Conservation (phyloP, 2,797 vertebrate species). For the Sandelia bainsii region DNA sequence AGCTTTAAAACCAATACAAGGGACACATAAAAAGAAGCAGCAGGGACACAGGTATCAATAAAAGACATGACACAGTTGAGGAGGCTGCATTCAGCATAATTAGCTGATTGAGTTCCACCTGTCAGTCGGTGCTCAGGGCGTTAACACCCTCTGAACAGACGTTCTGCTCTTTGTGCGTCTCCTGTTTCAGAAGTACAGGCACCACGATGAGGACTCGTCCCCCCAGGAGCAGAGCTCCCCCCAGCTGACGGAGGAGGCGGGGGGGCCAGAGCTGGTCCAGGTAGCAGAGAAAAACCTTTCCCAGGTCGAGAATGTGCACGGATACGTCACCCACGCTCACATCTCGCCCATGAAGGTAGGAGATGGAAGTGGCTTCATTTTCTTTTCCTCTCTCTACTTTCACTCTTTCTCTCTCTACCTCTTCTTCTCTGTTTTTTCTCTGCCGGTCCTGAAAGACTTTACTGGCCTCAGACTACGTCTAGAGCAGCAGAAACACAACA, state of each 20-base stretch:
- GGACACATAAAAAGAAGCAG: no score
- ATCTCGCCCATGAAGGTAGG: conserved; percentile 97
- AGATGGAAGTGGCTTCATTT: fast-evolving
- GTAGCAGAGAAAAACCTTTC: conserved; percentile 95
- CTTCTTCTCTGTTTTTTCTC: background rate
- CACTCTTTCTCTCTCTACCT: no score
- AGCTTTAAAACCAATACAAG: no score
- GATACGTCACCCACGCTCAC: conserved; percentile 94
- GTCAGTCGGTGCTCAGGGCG: background rate
- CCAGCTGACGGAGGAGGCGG: conserved; percentile 86
- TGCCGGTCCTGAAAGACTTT: background rate
- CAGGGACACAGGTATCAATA: no score
- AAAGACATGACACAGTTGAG: no score
- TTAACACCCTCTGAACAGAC: no score
- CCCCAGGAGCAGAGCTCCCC: conserved; percentile 91
- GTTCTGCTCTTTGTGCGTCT: background rate
- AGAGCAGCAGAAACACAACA: background rate
- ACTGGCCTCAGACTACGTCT: background rate
- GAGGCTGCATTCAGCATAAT: no score
- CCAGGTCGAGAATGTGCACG: conserved; percentile 94
- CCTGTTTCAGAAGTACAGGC: conserved; percentile 90
- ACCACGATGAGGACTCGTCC: conserved; percentile 91
- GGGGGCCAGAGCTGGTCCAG: conserved; percentile 92
- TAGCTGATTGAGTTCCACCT: background rate
- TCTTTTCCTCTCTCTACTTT: no score